Conservation (phyloP, 2,888 invertebrate genomes). For the Drosophila cognata region DNA sequence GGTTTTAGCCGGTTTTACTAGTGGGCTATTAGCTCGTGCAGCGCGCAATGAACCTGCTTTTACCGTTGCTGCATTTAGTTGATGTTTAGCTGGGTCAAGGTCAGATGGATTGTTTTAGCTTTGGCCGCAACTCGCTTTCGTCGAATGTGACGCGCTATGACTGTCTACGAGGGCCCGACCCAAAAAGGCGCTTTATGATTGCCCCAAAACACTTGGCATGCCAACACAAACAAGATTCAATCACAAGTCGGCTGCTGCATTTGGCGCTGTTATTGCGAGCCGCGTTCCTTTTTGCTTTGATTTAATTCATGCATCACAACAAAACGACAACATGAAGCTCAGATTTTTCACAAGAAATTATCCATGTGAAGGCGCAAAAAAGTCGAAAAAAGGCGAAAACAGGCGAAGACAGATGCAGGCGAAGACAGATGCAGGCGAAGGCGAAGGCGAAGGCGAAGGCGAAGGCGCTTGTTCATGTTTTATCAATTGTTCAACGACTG, state of each 20-base stretch:
- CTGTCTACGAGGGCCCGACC: conserved; percentile 25
- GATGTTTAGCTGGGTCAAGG: conserved; percentile 72
- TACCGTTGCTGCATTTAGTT: conserved; percentile 49
- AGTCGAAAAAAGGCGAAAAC: conserved; percentile 50
- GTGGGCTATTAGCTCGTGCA: conserved; percentile 12
- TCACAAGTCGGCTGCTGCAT: conserved; percentile 54
- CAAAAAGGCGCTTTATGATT: conserved; percentile 21
- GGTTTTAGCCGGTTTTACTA: conserved; percentile 34
- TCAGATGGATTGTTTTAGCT: conserved; percentile 43
- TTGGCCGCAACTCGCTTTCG: conserved; percentile 44
- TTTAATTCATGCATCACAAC: conserved; percentile 62
- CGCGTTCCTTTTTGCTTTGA: conserved; percentile 68
- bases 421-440: conserved; percentile 43
- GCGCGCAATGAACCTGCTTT: conserved; percentile 52
- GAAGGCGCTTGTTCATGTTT: conserved; percentile 58
- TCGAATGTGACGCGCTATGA: conserved; percentile 2
- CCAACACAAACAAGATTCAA: conserved; percentile 25
- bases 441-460: conserved; percentile 20
- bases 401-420: conserved; percentile 47
- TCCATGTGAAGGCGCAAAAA: conserved; percentile 64
- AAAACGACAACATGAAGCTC: conserved; percentile 61
- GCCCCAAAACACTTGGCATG: conserved; percentile 29
- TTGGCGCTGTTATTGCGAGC: conserved; percentile 71
- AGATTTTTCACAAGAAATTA: conserved; percentile 80
- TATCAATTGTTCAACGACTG: conserved; percentile 55